Conservation (phyloP, 2,113 vertebrate genomes). For the cattle (Bos taurus) region ARS-UCD2.0 NC_037332.1:60324001-60324500, state of each 20-base stretch:
- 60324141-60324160: background rate
- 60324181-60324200: background rate
- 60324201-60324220: background rate
- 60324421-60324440: background rate
- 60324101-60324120: background rate
- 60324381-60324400: background rate
- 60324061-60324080: background rate
- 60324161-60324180: background rate
- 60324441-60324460: background rate
- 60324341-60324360: background rate
- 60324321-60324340: background rate
- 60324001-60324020: constrained; percentile 78
- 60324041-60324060: background rate
- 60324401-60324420: background rate
- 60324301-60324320: background rate
- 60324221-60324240: constrained; percentile 3
- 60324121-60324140: background rate
- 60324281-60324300: background rate
- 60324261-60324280: background rate
- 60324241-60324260: background rate
- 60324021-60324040: background rate
- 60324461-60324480: background rate
- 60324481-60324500: background rate
- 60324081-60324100: background rate
- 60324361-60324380: background rate